Percentiles rank a stretch among this genome's conserved stretches.
These are phyloP conservation scores for Cydia fagiglandana DNA, from an alignment of 1,140 invertebrate genomes.

Conservation along the genomic window DNA sequence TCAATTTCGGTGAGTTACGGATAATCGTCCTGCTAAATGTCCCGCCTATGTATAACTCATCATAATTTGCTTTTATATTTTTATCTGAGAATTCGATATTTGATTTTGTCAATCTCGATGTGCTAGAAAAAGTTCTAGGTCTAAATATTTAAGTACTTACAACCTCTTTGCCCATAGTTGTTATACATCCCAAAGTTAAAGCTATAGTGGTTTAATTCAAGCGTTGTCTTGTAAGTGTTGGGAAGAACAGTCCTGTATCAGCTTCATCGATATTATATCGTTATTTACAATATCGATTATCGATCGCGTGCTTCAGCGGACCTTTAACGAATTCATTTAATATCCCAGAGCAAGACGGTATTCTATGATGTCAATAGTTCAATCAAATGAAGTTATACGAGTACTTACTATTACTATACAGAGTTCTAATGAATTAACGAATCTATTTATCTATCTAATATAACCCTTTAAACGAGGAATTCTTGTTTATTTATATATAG, in stretches of 20 bases:
- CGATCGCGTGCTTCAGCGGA: conserved; percentile 18
- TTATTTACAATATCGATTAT: conserved; percentile 24
- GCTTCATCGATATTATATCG: conserved; percentile 15
- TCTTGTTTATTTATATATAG: too few species aligned
- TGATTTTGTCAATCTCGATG: too few species aligned
- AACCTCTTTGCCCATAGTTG: not conserved
- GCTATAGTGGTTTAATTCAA: not conserved
- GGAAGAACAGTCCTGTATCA: not conserved
- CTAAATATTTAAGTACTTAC: too few species aligned
- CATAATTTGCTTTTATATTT: too few species aligned
- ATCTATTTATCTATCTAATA: not conserved
- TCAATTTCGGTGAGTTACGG: too few species aligned
- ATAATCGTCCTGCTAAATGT: too few species aligned
- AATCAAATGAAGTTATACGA: not conserved
- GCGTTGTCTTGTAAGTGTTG: not conserved
- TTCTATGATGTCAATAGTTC: not conserved
- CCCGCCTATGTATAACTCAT: too few species aligned
- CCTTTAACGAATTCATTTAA: conserved; percentile 5
- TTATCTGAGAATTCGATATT: too few species aligned
- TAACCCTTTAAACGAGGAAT: too few species aligned
- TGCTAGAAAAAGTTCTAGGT: too few species aligned
- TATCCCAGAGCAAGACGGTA: not conserved
- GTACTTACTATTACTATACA: not conserved
- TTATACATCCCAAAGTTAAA: not conserved
- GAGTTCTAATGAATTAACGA: not conserved